Evolutionary conservation across 2,113 vertebrate species (phyloP).

Genomic region (Calypte anna): DNA sequence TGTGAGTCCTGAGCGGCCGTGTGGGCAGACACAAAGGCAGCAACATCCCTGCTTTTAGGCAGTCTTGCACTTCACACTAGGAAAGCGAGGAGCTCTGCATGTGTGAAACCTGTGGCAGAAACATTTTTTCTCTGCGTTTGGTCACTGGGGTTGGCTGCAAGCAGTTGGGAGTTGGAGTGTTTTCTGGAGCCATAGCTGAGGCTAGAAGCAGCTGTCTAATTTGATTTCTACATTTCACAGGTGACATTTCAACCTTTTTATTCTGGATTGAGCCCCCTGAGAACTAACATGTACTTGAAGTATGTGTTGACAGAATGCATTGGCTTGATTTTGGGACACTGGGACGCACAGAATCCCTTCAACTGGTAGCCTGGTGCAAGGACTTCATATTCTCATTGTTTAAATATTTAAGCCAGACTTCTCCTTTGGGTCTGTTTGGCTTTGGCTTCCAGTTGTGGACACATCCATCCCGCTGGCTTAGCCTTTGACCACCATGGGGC

Average conservation of each 20-base stretch:
- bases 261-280: not conserved
- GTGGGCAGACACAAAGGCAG: rapidly evolving
- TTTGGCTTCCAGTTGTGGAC: not conserved
- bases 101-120: not conserved
- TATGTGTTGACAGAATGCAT: not conserved
- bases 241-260: not conserved
- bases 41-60: not conserved
- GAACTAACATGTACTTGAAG: not conserved
- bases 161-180: not conserved
- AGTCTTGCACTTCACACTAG: not conserved
- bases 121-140: not conserved
- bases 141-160: not conserved
- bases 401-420: not conserved
- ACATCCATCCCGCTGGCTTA: not conserved
- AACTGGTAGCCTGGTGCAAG: not conserved
- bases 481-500: not conserved
- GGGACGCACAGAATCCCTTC: slow-evolving; percentile 7
- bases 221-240: not conserved
- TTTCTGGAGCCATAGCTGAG: not conserved
- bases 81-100: not conserved
- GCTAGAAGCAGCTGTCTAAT: not conserved
- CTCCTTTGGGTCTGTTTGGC: not conserved
- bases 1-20: not conserved
- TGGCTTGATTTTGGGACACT: not conserved
- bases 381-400: not conserved